Evolutionary conservation across 1,140 invertebrate species (phyloP), one percentile per base, ranked within the genome.

Genomic region (Drusus annulatus): DNA sequence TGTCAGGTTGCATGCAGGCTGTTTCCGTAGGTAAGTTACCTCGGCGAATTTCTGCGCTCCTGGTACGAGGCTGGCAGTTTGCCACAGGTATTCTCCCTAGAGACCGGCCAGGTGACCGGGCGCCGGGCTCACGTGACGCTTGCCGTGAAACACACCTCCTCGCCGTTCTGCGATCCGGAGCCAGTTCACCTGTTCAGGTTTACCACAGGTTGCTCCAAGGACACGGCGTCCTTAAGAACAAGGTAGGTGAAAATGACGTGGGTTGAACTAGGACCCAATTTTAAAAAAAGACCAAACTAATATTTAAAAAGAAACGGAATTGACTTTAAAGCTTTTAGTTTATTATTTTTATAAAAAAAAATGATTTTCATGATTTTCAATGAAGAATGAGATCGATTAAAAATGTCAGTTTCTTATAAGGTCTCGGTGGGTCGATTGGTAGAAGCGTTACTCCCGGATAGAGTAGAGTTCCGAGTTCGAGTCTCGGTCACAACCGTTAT

Each of bases 81-180:
- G 89, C 88, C 89, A 90, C 89, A 90, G 89, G 89, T 89, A 89
- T 81, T 86, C 85, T 89, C 84, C 86, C 86, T 85, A 87, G 84
- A 84, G 86, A 81, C 85, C 84, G 84, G 80, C 77, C 82, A 76
- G 86, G 84, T 87, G 86, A 79, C 17, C 52, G 71, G 68, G 45
- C 13, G 23, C 5, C 36, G 36, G 36, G 36, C 36, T 45, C 36
- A 45, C 36, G 36, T 17, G 23, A 28, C n/a, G 54, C 36, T 13
- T 10, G 52, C 31, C 8, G n/a, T 58, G 54, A 31, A 2, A 28
- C 2, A 17, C 54, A 75, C 25, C 52, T 75, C 36, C 54, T 75
- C 52, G 25, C 10, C n/a, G 21, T 56, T 56, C 15, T 75, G 54
- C 23, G 25, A 21, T 75, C 71, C 36, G 15, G 71, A 31, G 16